phyloP scores from a whole-genome alignment of 2,113 vertebrate species.

The Amblyornis subalaris region DNA sequence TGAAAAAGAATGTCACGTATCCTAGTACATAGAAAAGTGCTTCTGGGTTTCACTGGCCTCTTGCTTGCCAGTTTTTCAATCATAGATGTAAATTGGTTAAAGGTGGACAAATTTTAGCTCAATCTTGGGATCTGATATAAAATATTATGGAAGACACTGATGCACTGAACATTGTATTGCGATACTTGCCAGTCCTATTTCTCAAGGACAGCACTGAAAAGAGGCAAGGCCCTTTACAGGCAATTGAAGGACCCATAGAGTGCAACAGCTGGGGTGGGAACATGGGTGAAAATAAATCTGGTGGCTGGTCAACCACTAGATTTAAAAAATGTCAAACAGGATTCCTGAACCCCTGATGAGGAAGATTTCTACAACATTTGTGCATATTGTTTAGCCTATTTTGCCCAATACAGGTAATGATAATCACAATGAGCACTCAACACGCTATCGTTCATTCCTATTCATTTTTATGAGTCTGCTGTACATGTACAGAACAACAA shows the following conservation, averaged over 20 bases:
- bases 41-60: background rate
- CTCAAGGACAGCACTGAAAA: background rate
- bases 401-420: background rate
- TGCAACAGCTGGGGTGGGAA: background rate
- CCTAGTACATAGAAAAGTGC: background rate
- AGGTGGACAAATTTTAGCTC: background rate
- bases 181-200: background rate
- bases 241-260: background rate
- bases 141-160: background rate
- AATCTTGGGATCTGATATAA: background rate
- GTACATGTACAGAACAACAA: background rate
- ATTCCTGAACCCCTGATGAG: background rate
- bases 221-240: background rate
- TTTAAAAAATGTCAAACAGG: background rate
- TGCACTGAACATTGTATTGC: background rate
- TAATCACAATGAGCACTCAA: background rate
- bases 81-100: background rate
- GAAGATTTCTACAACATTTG: background rate
- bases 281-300: background rate
- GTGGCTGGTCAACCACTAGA: background rate
- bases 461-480: background rate
- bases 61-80: background rate
- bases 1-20: background rate
- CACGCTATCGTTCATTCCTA: fast-evolving
- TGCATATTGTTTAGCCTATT: background rate